Evolutionary conservation across 2,113 vertebrate genomes (phyloP).

Genomic region (Charadrius vociferus): DNA sequence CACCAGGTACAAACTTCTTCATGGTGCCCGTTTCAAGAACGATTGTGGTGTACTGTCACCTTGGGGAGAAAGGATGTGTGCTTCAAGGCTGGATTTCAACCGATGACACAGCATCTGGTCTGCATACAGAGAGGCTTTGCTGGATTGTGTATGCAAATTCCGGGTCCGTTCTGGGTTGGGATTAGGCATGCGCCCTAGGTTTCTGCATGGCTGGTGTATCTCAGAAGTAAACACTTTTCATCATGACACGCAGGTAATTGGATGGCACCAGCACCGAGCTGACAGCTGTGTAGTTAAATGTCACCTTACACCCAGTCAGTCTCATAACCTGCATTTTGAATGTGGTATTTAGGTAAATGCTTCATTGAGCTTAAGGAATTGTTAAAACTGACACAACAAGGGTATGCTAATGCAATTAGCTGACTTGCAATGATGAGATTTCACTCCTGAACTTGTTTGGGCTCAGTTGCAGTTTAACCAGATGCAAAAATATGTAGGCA

Average conservation of each 20-base stretch:
- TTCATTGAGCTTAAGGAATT: background rate
- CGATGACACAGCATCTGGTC: background rate
- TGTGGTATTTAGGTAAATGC: background rate
- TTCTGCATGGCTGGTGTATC: background rate
- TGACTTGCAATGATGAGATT: background rate
- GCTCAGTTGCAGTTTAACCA: background rate
- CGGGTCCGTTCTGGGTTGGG: background rate
- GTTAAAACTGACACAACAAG: background rate
- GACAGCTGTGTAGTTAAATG: slow-evolving; percentile 24
- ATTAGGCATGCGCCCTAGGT: background rate
- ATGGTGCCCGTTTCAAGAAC: background rate
- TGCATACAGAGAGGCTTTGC: background rate
- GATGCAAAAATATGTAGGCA: background rate
- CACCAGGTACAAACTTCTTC: background rate
- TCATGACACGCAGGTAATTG: background rate
- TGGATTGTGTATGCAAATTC: background rate
- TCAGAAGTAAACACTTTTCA: background rate
- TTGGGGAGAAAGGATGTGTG: background rate
- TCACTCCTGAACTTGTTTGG: background rate
- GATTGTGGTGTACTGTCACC: no score
- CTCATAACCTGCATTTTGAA: background rate
- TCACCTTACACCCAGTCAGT: background rate
- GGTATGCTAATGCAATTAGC: background rate
- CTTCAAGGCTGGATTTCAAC: background rate
- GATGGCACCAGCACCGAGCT: background rate